Evolutionary conservation across 2,888 invertebrate species (phyloP).

Genomic region (Hypena proboscidalis): DNA sequence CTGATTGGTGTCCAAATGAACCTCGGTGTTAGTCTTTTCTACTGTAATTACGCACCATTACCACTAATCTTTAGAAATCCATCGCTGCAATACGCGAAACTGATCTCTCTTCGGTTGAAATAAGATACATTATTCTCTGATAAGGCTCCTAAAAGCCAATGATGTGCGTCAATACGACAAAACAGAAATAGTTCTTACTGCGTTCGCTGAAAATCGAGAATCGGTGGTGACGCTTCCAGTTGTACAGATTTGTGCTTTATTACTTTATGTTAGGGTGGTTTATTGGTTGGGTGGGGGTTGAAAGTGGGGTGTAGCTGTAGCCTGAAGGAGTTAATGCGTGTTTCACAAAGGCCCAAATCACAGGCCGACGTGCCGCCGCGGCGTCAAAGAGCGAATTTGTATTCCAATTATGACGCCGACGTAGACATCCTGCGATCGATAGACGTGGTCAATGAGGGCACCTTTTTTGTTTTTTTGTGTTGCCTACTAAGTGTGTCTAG

Average conservation of each 20-base stretch:
- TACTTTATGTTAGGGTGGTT: conserved; percentile 48
- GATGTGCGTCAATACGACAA: conserved; percentile 44
- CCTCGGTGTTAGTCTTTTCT: conserved; percentile 83
- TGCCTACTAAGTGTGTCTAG: too few relatives aligned
- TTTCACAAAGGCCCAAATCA: conserved; percentile 84
- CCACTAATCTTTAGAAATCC: conserved; percentile 72
- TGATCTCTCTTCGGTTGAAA: conserved; percentile 46
- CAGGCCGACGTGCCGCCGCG: conserved; percentile 73
- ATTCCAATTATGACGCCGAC: conserved; percentile 81
- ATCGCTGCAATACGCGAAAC: conserved; percentile 46
- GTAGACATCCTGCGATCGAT: conserved; percentile 54
- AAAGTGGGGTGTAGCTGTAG: conserved; percentile 66
- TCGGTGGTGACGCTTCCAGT: conserved; percentile 49
- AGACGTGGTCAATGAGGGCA: conserved; percentile 37
- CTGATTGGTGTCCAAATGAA: conserved; percentile 80
- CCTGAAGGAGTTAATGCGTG: conserved; percentile 84
- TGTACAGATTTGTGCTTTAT: conserved; percentile 28
- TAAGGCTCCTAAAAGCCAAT: conserved; percentile 22
- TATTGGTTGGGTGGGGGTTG: conserved; percentile 44
- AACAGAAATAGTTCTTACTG: conserved; percentile 71
- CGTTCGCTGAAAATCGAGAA: conserved; percentile 69
- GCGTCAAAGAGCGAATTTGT: conserved; percentile 83
- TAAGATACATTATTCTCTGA: conserved; percentile 52
- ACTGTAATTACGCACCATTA: conserved; percentile 82
- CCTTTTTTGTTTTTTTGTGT: conserved; percentile 20